phyloP scores from a whole-genome alignment of 2,888 invertebrate genomes.

The Conchocele bisecta region DNA sequence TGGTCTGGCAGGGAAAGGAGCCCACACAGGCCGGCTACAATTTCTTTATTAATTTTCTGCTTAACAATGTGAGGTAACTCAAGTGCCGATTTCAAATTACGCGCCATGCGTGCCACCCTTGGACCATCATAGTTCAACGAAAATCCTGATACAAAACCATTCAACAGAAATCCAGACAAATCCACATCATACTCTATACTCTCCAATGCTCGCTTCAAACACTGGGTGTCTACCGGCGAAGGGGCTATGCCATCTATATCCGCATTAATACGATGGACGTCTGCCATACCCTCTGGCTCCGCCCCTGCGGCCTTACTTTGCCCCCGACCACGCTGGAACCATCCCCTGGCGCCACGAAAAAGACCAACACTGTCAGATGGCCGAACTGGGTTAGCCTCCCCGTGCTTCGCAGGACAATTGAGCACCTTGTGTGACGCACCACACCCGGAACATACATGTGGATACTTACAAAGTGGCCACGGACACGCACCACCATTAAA shows the following conservation, averaged over 20 bases:
- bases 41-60: constrained; percentile 21
- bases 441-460: constrained; percentile 23
- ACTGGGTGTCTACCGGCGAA: not conserved
- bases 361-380: not conserved
- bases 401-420: too few species aligned
- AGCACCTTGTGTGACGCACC: not conserved
- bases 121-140: not conserved
- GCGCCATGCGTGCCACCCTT: not conserved
- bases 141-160: not conserved
- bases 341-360: too few species aligned
- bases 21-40: constrained; percentile 18
- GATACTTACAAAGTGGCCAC: constrained; percentile 29
- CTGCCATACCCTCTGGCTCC: not conserved
- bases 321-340: too few species aligned
- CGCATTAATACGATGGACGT: not conserved
- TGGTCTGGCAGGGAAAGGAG: constrained; percentile 21
- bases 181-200: not conserved
- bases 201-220: not conserved
- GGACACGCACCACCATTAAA: constrained; percentile 24
- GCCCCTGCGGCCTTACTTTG: too few species aligned
- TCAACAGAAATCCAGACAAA: not conserved
- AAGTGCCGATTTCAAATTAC: constrained; percentile 2
- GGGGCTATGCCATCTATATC: not conserved
- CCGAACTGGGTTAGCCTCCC: not conserved
- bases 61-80: not conserved